Evolutionary conservation across 2,888 invertebrate genomes (phyloP), one percentile per base, ranked within the genome.

Genomic region (Gymnocheta viridis): DNA sequence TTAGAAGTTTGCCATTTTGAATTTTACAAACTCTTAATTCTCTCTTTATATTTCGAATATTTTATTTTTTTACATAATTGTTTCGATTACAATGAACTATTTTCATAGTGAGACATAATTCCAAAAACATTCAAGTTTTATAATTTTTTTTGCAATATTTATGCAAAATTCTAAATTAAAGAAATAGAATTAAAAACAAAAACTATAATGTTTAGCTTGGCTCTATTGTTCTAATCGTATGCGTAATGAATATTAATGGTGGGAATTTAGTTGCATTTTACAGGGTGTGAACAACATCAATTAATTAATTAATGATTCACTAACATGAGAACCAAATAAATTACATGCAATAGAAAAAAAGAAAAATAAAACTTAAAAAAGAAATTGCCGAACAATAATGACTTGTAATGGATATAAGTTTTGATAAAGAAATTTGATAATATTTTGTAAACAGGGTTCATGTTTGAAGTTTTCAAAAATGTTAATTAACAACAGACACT

Each of bases 211-310:
- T 54, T 62, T 54, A 74, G n/a, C 35, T 51, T 49, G 14, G 49
- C 24, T 67, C 67, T 69, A 64, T 76, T 76, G 69, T 81, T 82
- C 38, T 70, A 70, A 62, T 54, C 74, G 54, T 76, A 82, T 76
- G 81, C 54, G 47, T 76, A 69, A 56, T 69, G 81, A 82, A 82
- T 82, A 82, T 70, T 70, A 82, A 82, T 82, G 29, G 47, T 76
- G 81, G 54, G 74, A 82, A 82, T 69, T 76, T 62, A 56, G 74
- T 70, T 74, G 74, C 69, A 82, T 38, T 82, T 60, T 56, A 82
- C 74, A 82, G 74, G 74, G 81, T 76, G 69, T 56, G 54, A 67
- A 49, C 62, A 74, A 22, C 44, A 64, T 35, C 54, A 64, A 79
- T 54, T 76, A 70, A 74, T 80, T 73, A 73, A 73, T 72, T 72